Evolutionary conservation across 2,113 vertebrate genomes (phyloP), one percentile per base, ranked within the genome.

Genomic region (Platycercus adscitus): DNA sequence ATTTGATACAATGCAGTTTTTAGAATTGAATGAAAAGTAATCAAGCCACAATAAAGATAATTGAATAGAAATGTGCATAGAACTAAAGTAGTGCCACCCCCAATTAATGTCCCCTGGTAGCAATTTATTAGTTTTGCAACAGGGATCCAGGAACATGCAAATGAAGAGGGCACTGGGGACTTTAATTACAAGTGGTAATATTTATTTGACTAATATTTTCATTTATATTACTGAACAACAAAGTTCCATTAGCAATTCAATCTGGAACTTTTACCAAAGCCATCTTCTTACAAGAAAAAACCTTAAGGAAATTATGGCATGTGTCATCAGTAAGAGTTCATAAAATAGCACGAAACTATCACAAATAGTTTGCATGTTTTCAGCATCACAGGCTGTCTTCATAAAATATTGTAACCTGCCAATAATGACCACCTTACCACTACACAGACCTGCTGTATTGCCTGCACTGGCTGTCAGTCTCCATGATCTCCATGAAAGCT

Each of bases 1-100:
- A 97, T 97, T 93, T 95, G 52, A 94, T 95, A 92, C 55, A 96
- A 91, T 91, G 50, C 77, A 96, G 82, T 97, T 97, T 97, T 84
- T 96, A 81, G 82, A 94, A 95, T 41, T 1, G 3, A 97, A 97
- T 86, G 83, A 97, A 96, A 98, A 98, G 84, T 92, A 97, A 98
- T 96, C 85, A 95, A 68, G 52, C 96, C 96, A 95, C 60, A 97
- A 91, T 95, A 96, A 97, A 95, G 88, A 94, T 55, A 92, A 89
- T 4, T 71, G 92, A 96, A 94, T 43, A 91, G 55, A 50, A 86
- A 82, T 77, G 37, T 61, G 20, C 52, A 89, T 35, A 92, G 66
- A 88, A 89, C 33, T 56, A 53, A 97, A 95, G 60, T 47, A 82
- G 37, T 86, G 83, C 93, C 94, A 94, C 19, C 23, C 53, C 68